Evolutionary conservation across 2,113 vertebrate genomes (phyloP).

Genomic region (Albula goreensis): DNA sequence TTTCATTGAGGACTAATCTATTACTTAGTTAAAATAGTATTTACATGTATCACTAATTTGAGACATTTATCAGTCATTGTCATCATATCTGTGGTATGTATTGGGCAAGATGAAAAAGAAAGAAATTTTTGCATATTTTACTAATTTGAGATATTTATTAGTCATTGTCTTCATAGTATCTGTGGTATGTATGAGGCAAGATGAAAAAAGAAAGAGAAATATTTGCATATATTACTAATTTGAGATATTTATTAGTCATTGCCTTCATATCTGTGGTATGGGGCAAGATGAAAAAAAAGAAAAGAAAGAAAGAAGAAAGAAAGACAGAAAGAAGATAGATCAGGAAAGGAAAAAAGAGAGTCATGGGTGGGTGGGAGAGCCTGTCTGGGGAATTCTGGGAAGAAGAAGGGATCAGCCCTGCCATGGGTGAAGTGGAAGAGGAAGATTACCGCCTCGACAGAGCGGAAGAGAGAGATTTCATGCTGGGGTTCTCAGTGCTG

Average conservation of each 20-base stretch:
- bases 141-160: neutral
- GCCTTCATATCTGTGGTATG: neutral
- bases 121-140: neutral
- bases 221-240: neutral
- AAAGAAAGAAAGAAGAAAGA: constrained; percentile 4
- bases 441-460: neutral
- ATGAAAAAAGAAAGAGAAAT: neutral
- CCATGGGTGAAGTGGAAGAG: constrained; percentile 40
- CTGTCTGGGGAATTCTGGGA: constrained; percentile 10
- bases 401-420: constrained; percentile 20
- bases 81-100: neutral
- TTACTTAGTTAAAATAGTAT: neutral
- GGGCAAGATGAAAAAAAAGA: too few relatives aligned
- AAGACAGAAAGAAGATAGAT: constrained; percentile 29
- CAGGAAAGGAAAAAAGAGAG: constrained; percentile 28
- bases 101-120: too few relatives aligned
- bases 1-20: neutral
- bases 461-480: neutral
- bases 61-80: neutral
- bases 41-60: neutral
- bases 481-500: neutral
- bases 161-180: neutral
- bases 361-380: constrained; percentile 45
- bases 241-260: neutral
- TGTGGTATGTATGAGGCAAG: too few relatives aligned